Evolutionary conservation across 1,140 invertebrate species (phyloP).

Genomic region (Aphaenogaster ashmeadi): DNA sequence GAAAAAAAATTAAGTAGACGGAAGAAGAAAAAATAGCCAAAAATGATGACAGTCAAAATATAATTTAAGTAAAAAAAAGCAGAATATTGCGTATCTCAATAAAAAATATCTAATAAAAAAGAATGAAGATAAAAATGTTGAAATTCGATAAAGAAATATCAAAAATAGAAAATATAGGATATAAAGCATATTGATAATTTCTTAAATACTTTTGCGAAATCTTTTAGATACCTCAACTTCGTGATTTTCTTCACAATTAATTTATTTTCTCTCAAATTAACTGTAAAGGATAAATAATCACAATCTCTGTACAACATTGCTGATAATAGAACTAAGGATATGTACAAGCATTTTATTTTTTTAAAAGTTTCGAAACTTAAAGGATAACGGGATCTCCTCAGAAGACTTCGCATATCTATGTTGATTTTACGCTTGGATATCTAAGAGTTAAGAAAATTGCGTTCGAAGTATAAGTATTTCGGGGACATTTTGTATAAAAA

Average conservation of each 20-base stretch:
- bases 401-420: background rate
- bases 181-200: background rate
- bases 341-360: background rate
- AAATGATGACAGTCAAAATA: background rate
- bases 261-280: background rate
- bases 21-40: background rate
- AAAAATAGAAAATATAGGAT: background rate
- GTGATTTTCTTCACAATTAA: background rate
- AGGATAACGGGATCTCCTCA: background rate
- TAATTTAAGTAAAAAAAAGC: background rate
- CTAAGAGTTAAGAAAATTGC: constrained; percentile 19
- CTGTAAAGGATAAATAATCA: constrained; percentile 18
- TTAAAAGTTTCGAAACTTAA: background rate
- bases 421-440: background rate
- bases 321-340: background rate
- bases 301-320: background rate
- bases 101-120: background rate
- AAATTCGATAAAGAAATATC: background rate
- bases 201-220: constrained; percentile 2
- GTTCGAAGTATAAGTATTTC: background rate
- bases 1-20: background rate
- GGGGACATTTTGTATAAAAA: constrained; percentile 32
- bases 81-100: background rate
- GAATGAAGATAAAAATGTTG: background rate
- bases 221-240: background rate